These are phyloP conservation scores for Orthonyx spaldingii DNA, from an alignment of 2,113 vertebrate species.

Conservation along the genomic window DNA sequence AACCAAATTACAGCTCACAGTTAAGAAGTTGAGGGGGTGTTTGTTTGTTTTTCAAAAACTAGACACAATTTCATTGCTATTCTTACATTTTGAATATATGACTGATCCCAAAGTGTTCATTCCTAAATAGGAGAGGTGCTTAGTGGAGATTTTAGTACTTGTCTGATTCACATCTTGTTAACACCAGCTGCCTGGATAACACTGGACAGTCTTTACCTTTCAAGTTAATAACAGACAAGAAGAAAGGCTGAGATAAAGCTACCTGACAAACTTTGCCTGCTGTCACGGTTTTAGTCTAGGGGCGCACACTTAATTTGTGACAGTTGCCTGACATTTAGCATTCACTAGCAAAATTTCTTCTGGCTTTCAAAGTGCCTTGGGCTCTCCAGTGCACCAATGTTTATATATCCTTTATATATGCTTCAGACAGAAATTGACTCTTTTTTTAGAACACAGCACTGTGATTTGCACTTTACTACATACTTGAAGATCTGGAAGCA, in stretches of 20 bases:
- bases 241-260: background rate
- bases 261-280: background rate
- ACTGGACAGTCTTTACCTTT: background rate
- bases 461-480: background rate
- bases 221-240: background rate
- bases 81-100: background rate
- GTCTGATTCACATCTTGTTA: background rate
- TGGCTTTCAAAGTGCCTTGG: background rate
- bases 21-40: background rate
- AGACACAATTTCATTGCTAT: background rate
- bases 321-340: background rate
- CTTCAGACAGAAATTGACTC: accelerated
- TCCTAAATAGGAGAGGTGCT: background rate
- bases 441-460: background rate
- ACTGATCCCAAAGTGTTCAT: background rate
- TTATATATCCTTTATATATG: background rate
- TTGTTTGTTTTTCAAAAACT: background rate
- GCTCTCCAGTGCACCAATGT: background rate
- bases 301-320: background rate
- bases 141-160: background rate
- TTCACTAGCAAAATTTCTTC: background rate
- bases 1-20: background rate
- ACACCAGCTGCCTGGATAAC: background rate
- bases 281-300: background rate
- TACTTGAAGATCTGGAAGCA: background rate